Percentiles rank a stretch among this genome's conserved stretches.
Conservation (phyloP, 2,113 vertebrate species). For the Motacilla alba region DNA sequence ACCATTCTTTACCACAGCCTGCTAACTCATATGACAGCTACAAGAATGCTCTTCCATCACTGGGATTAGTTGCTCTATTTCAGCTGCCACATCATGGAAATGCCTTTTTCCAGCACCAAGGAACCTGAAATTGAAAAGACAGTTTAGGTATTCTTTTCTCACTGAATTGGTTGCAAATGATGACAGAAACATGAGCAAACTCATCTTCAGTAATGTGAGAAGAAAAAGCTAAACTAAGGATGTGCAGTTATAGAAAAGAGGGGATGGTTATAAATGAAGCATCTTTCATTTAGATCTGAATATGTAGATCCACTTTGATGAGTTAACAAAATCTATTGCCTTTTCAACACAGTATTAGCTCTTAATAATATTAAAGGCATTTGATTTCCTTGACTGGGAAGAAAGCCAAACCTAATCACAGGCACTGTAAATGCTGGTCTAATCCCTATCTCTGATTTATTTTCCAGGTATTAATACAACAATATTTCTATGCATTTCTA, state of each 20-base stretch:
- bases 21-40: not conserved
- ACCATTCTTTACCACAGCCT: not conserved
- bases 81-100: not conserved
- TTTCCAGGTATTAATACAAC: not conserved
- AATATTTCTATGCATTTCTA: not conserved
- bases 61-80: not conserved
- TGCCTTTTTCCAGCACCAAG: not conserved
- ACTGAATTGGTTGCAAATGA: not conserved
- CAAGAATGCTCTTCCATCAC: not conserved
- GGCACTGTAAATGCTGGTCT: not conserved
- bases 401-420: not conserved
- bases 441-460: not conserved
- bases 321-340: not conserved
- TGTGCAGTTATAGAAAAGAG: not conserved
- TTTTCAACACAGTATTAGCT: not conserved
- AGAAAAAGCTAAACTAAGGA: not conserved
- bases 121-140: not conserved
- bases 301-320: not conserved
- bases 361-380: not conserved
- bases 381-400: slow-evolving; percentile 11
- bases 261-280: not conserved
- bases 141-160: not conserved
- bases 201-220: not conserved
- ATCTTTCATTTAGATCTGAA: slow-evolving; percentile 1
- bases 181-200: not conserved